Percentiles rank a stretch among this genome's conserved stretches.
Evolutionary conservation across 2,113 vertebrate species (phyloP).

Genomic region (Oryzias woworae): DNA sequence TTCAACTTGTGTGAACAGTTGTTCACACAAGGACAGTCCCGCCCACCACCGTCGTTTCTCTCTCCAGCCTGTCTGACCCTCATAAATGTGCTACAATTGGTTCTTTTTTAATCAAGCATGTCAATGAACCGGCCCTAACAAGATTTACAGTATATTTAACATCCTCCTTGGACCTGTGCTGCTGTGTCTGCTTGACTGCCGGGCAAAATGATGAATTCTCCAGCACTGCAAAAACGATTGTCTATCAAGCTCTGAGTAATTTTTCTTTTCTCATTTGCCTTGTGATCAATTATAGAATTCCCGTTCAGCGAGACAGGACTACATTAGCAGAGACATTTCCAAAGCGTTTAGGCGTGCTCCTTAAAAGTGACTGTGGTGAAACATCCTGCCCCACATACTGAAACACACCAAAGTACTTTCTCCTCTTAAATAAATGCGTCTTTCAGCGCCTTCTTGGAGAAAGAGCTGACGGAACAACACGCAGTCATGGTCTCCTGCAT

Average conservation of each 20-base stretch:
- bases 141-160: conserved; percentile 28
- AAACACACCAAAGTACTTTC: no score
- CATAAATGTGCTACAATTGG: conserved; percentile 8
- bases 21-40: no score
- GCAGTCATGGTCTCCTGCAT: no score
- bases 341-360: conserved; percentile 31
- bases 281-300: conserved; percentile 34
- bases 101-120: not conserved
- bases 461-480: no score
- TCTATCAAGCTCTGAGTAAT: conserved; percentile 35
- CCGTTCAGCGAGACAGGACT: conserved; percentile 30
- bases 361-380: conserved; percentile 19
- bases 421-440: no score
- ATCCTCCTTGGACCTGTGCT: conserved; percentile 2
- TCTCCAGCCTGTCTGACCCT: not conserved
- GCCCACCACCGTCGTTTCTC: not conserved
- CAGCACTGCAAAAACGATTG: conserved; percentile 46
- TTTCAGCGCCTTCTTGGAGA: no score
- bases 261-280: conserved; percentile 40
- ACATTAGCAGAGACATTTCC: conserved; percentile 33
- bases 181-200: conserved; percentile 1
- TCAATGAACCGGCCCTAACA: conserved; percentile 11
- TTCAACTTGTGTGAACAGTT: no score
- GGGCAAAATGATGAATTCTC: conserved; percentile 1
- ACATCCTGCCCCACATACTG: not conserved